These are phyloP conservation scores for Myotis yumanensis DNA, from an alignment of 2,113 vertebrate genomes.

Conservation along the genomic window DNA sequence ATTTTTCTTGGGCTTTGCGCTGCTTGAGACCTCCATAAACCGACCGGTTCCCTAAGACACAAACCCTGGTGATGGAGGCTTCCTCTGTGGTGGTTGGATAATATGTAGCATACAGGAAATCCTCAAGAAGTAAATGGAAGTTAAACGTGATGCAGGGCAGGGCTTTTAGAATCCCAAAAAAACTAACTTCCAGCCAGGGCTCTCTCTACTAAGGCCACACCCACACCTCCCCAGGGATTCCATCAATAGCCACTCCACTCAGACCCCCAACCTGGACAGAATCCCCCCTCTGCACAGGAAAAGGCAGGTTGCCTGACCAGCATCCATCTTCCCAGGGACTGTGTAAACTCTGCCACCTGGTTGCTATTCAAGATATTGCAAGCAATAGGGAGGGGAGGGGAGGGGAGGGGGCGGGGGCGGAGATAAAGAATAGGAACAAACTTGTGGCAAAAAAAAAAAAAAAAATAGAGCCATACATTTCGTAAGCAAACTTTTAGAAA, in stretches of 20 bases:
- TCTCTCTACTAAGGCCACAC: neutral
- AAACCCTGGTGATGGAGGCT: neutral
- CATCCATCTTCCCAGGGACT: neutral
- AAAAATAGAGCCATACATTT: neutral
- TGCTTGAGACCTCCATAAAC: neutral
- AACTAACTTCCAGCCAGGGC: neutral
- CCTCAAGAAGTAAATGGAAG: neutral
- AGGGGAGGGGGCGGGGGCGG: no score
- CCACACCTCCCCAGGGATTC: neutral
- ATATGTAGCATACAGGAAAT: neutral
- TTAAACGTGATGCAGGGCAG: neutral
- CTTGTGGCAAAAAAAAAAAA: neutral
- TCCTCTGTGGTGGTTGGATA: neutral
- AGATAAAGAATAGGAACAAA: neutral
- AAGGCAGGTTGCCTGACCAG: neutral
- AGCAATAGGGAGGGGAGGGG: neutral
- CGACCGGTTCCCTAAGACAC: neutral
- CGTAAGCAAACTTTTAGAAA: slow-evolving; percentile 1
- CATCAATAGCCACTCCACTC: neutral
- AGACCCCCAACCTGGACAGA: neutral
- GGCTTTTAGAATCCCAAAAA: neutral
- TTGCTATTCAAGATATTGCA: neutral
- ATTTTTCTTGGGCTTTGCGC: neutral
- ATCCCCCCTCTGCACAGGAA: neutral
- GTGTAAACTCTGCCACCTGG: slow-evolving; percentile 9